Evolutionary conservation across 2,888 invertebrate species (phyloP), one percentile per base, ranked within the genome.

Genomic region (Proisotoma minuta): DNA sequence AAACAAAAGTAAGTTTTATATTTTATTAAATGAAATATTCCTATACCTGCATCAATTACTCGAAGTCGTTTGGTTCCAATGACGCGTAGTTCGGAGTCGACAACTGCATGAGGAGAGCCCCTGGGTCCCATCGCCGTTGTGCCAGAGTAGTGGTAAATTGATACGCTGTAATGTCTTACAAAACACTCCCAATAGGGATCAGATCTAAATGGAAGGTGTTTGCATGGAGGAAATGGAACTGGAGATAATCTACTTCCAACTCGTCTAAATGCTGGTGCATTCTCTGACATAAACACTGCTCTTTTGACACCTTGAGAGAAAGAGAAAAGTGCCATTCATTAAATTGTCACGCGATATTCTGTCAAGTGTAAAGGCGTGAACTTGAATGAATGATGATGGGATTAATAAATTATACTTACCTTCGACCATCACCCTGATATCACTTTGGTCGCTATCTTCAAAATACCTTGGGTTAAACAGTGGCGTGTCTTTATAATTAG

Each of bases 371-470:
- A 24, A 10, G 48, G 27, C 20, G 47, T 43, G 26, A 47, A 47
- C n/a, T 43, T 57, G 43, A 22, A 57, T 2, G 24, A 2, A 48
- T n/a, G n/a, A n/a, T n/a, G n/a, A n/a, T n/a, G n/a, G n/a, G n/a
- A n/a, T 60, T 60, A 27, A 53, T 28, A 28, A 53, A 39, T 28
- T 50, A 27, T 43, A 10, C 28, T 56, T 60, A 57, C 73, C 71
- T 61, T 73, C 71, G 10, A 73, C 66, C 70, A 73, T 70, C 3
- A 73, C 73, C 58, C 62, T 63, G 20, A 73, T 70, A 57, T 73
- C 73, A 43, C 60, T 62, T 18, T 65, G 68, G 24, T 62, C 65
- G 2, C 62, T 57, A 56, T 73, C 73, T 49, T 73, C 73, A 60
- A 70, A 73, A 56, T 71, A 71, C 53, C 59, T 57, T 22, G 73